Base-by-base conservation (phyloP, 2,888 invertebrate species). In the Strigamia maritima region DNA sequence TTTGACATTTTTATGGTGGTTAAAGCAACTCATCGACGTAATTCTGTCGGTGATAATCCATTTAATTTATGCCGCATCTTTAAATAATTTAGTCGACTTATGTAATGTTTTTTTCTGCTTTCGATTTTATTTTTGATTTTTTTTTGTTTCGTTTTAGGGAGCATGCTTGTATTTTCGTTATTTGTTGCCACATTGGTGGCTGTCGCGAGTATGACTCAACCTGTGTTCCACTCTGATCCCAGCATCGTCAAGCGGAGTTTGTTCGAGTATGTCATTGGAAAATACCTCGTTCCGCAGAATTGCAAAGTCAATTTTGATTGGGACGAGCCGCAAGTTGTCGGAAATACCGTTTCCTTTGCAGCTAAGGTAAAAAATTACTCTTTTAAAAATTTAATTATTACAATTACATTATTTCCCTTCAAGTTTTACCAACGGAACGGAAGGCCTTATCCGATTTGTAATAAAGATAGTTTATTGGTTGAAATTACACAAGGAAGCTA, bases 361-460 rank as follows among this genome's bases (percentile, higher is more conserved):
- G 93, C 96, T 82, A 88, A 89, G 86, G 90, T 90, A 84, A 84
- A 84, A 22, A 16, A 54, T 54, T 31, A 26, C 16, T 2, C 19
- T 49, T n/a, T 78, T 38, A 31, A 24, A 77, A 40, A n/a, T 24
- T 77, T n/a, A 44, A 16, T 2, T 1, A 19, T 70, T 7, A 60
- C 19, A 2, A 60, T 75, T 80, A 75, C n/a, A n/a, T n/a, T 75
- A 26, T 78, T 24, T 75, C 22, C 60, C 26, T 35, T 16, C 7
- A 89, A 93, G 89, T 95, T 95, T 88, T 95, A 90, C 88, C 95
- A 95, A 87, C 91, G 95, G 82, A 96, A 96, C 87, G 95, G 96
- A 28, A 94, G 94, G 86, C 94, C 96, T 82, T 97, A 96, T 89
- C 95, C 95, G 82, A 93, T 97, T 85, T 95, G 95, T 87, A 94